Base-by-base conservation (phyloP, 1,140 invertebrate species). In the Scaptomyza pallida region DNA sequence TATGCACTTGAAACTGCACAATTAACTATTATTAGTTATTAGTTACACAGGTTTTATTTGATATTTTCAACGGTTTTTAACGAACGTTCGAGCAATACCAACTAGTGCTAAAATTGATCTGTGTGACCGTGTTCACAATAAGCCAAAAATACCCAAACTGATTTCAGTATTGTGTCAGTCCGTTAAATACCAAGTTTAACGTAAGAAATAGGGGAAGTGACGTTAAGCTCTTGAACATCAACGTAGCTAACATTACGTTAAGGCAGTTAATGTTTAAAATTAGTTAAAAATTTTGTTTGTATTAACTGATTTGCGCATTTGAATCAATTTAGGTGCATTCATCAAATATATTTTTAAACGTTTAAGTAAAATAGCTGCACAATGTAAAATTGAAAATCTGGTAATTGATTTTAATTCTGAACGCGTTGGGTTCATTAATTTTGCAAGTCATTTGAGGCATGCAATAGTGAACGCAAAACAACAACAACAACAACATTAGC, bases 61-160 rank as follows among this genome's bases (percentile, higher is more conserved):
- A 55, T 86, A 85, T 75, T 85, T 86, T 75, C 73, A 86, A 86
- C 74, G 64, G 81, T 86, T 86, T 71, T 86, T 81, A 68, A 77
- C 74, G 70, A 88, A 86, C 62, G 61, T 71, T 81, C 73, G 64
- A 86, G 73, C 80, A 64, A 83, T 76, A 85, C 81, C 80, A 80
- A 85, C 70, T 70, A 70, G 67, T 70, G 60, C 67, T 64, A 70
- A 77, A 83, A 77, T 44, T 56, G 10, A 50, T 23, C 52, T 71
- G 68, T 55, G 67, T 55, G 60, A 55, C 67, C 60, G 67, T 50
- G 3, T 1, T 56, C 10, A 3, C 13, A 21, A 8, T 12, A 56
- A 26, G 6, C 3, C 3, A 4, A 43, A 64, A 62, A 52, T 21
- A 9, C 16, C 9, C 2, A 13, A 44, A 43, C 6, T 16, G 12